Base-by-base conservation (phyloP, 2,113 vertebrate species). In the Myiagra hebetior region DNA sequence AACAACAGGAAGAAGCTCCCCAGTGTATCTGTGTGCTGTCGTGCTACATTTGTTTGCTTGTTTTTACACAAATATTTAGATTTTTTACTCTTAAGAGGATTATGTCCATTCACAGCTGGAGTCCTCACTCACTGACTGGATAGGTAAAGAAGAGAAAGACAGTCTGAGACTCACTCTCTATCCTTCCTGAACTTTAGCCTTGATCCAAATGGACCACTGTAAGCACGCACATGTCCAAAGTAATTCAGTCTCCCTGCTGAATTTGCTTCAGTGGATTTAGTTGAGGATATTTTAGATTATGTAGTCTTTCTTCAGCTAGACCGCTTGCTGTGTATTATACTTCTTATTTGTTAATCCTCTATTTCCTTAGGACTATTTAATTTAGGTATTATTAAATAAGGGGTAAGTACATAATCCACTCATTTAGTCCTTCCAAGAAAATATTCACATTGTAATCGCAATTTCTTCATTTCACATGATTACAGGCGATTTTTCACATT, bases 391-490 rank as follows among this genome's bases (percentile, higher is more conserved):
- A 90, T 95, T 89, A 93, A 95, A 96, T 92, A 89, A 86, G 65
- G 91, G 88, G 73, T 97, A 94, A 97, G 88, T 76, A 95, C 88
- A 92, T 96, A 97, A 96, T 94, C 96, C 86, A 94, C 83, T 96
- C 88, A 87, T 96, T 93, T 89, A 67, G 91, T 62, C 53, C 92
- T 91, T 95, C 79, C 86, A 96, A 93, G 85, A 89, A 87, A 96
- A 96, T 86, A 96, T 85, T 93, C 87, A 88, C 90, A 68, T 85
- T 6, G 14, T 84, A 87, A 96, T 91, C 7, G 0, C 73, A 89
- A 50, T 44, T 87, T 91, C 87, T 83, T 90, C 35, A 79, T 94
- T 96, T 93, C 62, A 67, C 41, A 84, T 81, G 64, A 94, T 94
- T 95, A 93, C 64, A 85, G 72, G 73, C 0, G 28, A 81, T 73